Evolutionary conservation across 2,888 invertebrate genomes (phyloP).

Genomic region (Drosophila gaucha): DNA sequence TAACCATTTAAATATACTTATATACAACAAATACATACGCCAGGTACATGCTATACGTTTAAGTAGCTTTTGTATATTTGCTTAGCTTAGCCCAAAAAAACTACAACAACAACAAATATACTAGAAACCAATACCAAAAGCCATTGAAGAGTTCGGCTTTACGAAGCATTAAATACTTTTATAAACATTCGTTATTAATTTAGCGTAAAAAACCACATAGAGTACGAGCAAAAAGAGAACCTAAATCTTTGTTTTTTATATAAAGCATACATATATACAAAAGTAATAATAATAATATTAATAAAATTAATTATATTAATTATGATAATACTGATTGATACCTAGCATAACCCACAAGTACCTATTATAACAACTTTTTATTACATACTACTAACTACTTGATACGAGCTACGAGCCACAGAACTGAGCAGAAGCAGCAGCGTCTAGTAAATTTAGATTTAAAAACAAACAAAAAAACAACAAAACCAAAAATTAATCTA

Average conservation of each 20-base stretch:
- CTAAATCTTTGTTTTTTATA: slow-evolving; percentile 62
- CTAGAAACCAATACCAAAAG: slow-evolving; percentile 11
- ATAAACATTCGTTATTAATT: slow-evolving; percentile 60
- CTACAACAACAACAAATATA: slow-evolving; percentile 20
- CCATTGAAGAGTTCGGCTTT: slow-evolving; percentile 47
- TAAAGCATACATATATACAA: slow-evolving; percentile 34
- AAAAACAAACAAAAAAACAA: slow-evolving; percentile 23
- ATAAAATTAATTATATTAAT: slow-evolving; percentile 9
- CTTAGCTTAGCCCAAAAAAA: slow-evolving; percentile 66
- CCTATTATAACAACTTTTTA: slow-evolving; percentile 75
- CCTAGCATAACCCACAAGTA: slow-evolving; percentile 76
- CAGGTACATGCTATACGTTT: slow-evolving; percentile 64
- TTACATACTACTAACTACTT: slow-evolving; percentile 70
- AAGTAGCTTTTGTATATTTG: slow-evolving; percentile 80
- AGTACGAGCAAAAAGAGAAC: slow-evolving; percentile 20
- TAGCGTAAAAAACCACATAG: slow-evolving; percentile 29
- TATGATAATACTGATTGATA: slow-evolving; percentile 56
- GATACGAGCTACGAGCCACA: slow-evolving; percentile 78
- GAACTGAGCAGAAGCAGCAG: slow-evolving; percentile 70
- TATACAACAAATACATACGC: slow-evolving; percentile 23
- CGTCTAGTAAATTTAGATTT: slow-evolving; percentile 52
- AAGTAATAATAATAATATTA: slow-evolving; percentile 1
- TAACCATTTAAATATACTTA: slow-evolving; percentile 60
- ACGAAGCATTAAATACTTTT: slow-evolving; percentile 58
- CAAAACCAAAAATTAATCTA: slow-evolving; percentile 28